Conservation (phyloP, 2,888 invertebrate genomes). For the Caenorhabditis sp. region DNA sequence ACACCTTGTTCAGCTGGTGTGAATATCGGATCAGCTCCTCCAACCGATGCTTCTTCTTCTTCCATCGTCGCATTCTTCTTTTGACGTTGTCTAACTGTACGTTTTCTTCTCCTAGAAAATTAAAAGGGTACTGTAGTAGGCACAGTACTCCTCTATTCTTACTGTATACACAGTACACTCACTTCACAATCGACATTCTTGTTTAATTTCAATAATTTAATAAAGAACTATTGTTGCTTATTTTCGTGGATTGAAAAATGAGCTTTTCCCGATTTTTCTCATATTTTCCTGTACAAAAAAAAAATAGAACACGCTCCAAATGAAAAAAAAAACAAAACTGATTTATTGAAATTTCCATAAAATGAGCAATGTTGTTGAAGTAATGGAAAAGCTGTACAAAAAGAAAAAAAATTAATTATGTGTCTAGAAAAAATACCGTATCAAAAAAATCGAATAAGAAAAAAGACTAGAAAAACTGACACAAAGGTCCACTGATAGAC, state of each 20-base stretch:
- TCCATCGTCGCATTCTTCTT: neutral
- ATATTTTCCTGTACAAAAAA: too few species aligned
- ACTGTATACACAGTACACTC: too few species aligned
- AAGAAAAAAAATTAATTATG: neutral
- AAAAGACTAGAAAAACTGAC: neutral
- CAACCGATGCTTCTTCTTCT: neutral
- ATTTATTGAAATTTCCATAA: neutral
- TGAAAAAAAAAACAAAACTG: neutral
- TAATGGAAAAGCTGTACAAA: slow-evolving; percentile 11
- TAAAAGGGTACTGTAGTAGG: neutral
- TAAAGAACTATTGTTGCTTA: too few species aligned
- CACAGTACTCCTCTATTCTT: neutral
- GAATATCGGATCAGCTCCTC: neutral
- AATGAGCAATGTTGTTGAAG: neutral
- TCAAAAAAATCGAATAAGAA: neutral
- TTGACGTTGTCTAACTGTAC: neutral
- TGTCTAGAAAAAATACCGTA: slow-evolving; percentile 34
- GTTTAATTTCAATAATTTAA: too few species aligned
- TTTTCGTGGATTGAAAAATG: too few species aligned
- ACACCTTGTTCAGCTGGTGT: neutral
- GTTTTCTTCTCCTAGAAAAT: neutral
- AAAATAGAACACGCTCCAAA: too few species aligned
- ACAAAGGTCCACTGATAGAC: slow-evolving; percentile 6
- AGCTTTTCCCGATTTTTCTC: too few species aligned
- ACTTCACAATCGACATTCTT: too few species aligned